Evolutionary conservation across 2,113 vertebrate genomes (phyloP), one percentile per base, ranked within the genome.

Genomic region (Oryzias celebensis): DNA sequence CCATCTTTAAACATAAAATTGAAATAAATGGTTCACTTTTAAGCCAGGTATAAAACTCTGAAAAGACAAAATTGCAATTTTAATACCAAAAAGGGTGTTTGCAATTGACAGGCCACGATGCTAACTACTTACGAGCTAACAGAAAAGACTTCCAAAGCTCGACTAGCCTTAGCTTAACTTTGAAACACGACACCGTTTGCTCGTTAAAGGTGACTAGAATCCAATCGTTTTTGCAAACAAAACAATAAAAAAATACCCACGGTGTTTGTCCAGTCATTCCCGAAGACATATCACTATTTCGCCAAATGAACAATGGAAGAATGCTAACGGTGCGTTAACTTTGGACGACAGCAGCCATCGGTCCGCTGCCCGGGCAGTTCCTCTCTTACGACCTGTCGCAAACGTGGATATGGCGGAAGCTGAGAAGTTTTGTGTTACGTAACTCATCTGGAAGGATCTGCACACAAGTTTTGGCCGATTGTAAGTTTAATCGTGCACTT

Each of bases 251-350:
- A 7, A 2, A 49, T 20, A 91, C 92, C 90, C 59, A 93, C 92
- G 89, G 88, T 18, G 91, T 91, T 68, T 91, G 89, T 14, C 89
- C 87, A n/a, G 89, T 86, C 86, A 91, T 86, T 61, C 88, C 88
- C 24, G 91, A 93, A 76, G 91, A 88, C 90, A 92, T 93, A 77
- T 58, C 81, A 85, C 74, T 28, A 57, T 43, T 57, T 61, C 57
- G 47, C 47, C 15, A 3, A 54, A 43, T 20, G 10, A 16, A 43
- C 18, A 58, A 66, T 51, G 22, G n/a, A 56, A 43, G 80, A 65
- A 1, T 20, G 48, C 55, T 53, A 58, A 23, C 71, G 58, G 16
- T 47, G 3, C 15, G 47, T 47, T 50, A 18, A 24, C 45, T 31
- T 4, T 50, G n/a, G 26, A 52, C 59, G 18, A 66, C 71, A 14